Base-by-base conservation (phyloP, 2,888 invertebrate genomes). In the Noctua janthe region DNA sequence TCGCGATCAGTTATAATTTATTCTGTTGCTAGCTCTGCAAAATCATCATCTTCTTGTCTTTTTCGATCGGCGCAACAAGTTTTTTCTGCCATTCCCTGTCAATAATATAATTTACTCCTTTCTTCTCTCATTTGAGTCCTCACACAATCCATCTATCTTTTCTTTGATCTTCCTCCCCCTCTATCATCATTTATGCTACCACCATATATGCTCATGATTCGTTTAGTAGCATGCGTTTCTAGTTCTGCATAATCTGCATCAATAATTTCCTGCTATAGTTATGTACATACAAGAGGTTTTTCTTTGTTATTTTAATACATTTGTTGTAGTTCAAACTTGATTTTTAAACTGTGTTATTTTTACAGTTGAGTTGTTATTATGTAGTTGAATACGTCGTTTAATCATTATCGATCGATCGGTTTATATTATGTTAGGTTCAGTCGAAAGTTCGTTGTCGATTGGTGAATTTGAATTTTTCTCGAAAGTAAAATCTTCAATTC, bases 1-100 rank as follows among this genome's bases (percentile, higher is more conserved):
- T 49, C n/a, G 23, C 23, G 43, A 74, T 74, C 29, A 17, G 15
- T n/a, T n/a, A 78, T 39, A 54, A 20, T 67, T 76, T 17, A 78
- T 66, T 43, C 0, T 59, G 67, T 73, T 76, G 47, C 74, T 69
- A 74, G 47, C 51, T 43, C 8, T 43, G 20, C 51, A 47, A 13
- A 35, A 11, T 47, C 8, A 69, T 15, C 69, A 69, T n/a, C 47
- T n/a, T 43, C 67, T 7, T 43, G 23, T 43, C 23, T 1, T 43
- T 43, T 13, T n/a, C 43, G 66, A 11, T 23, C 23, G 15, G 66
- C 39, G 11, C 39, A 39, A 23, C 11, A 66, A 10, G 11, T n/a
- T 7, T 43, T 67, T 67, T 43, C 7, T 23, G 23, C 2, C 1
- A 23, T 66, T 66, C 17, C 66, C 20, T 20, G 1, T 39, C 66